Percentiles rank a stretch among this genome's conserved stretches.
These are phyloP conservation scores for Cuculus canorus DNA, from an alignment of 2,797 vertebrate species.

Conservation along the genomic window DNA sequence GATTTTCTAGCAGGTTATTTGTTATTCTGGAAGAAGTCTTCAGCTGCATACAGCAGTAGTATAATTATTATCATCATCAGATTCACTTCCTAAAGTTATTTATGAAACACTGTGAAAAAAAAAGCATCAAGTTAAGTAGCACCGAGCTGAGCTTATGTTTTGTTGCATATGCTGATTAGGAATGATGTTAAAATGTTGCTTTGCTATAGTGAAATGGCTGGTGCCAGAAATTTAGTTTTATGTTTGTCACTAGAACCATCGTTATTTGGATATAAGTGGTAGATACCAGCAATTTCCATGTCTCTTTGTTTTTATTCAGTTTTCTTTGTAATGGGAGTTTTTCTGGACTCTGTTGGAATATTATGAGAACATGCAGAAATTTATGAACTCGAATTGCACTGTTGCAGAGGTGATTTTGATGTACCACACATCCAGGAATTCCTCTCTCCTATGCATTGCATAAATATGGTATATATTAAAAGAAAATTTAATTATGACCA, in stretches of 20 bases:
- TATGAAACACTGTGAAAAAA: constrained; percentile 33
- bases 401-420: not conserved
- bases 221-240: constrained; percentile 62
- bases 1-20: constrained; percentile 66
- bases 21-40: constrained; percentile 57
- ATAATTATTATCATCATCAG: constrained; percentile 72
- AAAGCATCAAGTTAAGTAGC: not conserved
- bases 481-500: not conserved
- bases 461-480: not conserved
- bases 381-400: not conserved
- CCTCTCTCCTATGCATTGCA: not conserved
- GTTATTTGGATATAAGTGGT: constrained; percentile 53
- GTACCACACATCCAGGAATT: not conserved
- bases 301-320: constrained; percentile 1
- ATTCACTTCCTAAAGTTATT: constrained; percentile 72
- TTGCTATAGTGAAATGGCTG: constrained; percentile 54
- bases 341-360: not conserved
- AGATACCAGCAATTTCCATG: not conserved
- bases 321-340: not conserved
- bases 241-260: constrained; percentile 53
- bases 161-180: constrained; percentile 68
- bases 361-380: not conserved
- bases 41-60: constrained; percentile 60
- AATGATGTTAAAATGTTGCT: constrained; percentile 56
- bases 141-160: constrained; percentile 13